phyloP scores from a whole-genome alignment of 2,113 vertebrate species.

The Calyptomena viridis region DNA sequence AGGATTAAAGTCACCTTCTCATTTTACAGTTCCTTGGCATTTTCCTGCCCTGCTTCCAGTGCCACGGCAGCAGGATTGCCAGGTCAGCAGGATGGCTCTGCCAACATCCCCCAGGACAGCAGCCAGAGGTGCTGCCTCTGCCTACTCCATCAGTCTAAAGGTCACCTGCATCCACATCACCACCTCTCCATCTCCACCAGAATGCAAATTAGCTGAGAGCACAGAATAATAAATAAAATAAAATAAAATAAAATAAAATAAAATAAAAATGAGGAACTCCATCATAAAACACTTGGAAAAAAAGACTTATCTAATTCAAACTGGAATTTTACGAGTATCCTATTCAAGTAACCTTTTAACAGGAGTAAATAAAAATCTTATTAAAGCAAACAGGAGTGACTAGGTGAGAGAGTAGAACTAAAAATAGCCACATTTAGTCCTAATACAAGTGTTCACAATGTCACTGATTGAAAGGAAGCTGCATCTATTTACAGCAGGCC shows the following conservation, averaged over 20 bases:
- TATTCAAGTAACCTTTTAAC: not conserved
- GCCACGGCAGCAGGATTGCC: not conserved
- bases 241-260: too few species aligned
- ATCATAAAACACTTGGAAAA: not conserved
- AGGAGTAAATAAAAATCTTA: conserved; percentile 29
- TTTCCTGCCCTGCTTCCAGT: not conserved
- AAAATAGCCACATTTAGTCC: not conserved
- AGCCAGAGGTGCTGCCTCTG: too few species aligned
- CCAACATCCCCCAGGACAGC: too few species aligned
- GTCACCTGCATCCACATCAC: not conserved
- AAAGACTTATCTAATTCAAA: not conserved
- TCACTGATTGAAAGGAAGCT: conserved; percentile 43
- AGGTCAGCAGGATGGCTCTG: too few species aligned
- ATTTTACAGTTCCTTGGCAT: not conserved
- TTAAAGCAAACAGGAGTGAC: conserved; percentile 22
- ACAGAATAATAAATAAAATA: not conserved
- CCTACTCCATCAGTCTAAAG: not conserved
- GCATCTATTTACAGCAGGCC: conserved; percentile 27
- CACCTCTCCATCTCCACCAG: not conserved
- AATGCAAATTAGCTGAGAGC: not conserved
- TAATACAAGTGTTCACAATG: not conserved
- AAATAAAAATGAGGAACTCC: not conserved
- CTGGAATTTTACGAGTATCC: not conserved
- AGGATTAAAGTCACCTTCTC: not conserved
- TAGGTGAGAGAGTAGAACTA: conserved; percentile 21